Percentiles rank a stretch among this genome's conserved stretches.
Evolutionary conservation across 2,888 invertebrate species (phyloP).

Genomic region (Folsomia candida): DNA sequence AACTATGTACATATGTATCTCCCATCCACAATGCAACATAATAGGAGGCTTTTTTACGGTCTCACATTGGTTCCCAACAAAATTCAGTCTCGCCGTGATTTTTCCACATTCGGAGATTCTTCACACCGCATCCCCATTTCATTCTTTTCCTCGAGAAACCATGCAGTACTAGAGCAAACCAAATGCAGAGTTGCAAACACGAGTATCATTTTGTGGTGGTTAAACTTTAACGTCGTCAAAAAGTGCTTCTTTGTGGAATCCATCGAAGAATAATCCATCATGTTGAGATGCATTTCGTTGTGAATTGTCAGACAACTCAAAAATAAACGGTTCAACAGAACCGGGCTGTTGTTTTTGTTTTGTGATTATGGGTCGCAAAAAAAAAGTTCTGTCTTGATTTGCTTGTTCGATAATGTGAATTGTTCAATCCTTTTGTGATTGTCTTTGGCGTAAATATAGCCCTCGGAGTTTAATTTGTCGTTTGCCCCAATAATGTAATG

Average conservation of each 20-base stretch:
- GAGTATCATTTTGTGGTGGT: no score
- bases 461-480: no score
- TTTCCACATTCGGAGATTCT: neutral
- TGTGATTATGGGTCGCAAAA: neutral
- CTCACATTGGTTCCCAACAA: neutral
- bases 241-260: no score
- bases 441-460: neutral
- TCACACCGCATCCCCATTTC: neutral
- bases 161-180: no score
- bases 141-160: neutral
- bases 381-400: no score
- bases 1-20: no score
- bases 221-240: no score
- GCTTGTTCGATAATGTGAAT: no score
- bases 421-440: neutral
- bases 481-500: neutral
- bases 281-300: neutral
- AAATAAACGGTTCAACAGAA: neutral
- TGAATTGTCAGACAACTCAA: neutral
- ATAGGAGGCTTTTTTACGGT: no score
- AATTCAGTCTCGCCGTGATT: neutral
- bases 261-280: no score
- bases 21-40: no score
- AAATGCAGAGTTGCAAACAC: no score
- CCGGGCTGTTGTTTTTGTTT: neutral